A percentile compares a stretch with the other conserved stretches of the same genome.
Evolutionary conservation across 1,140 invertebrate species (phyloP).

Genomic region (Brachionus koreanus): DNA sequence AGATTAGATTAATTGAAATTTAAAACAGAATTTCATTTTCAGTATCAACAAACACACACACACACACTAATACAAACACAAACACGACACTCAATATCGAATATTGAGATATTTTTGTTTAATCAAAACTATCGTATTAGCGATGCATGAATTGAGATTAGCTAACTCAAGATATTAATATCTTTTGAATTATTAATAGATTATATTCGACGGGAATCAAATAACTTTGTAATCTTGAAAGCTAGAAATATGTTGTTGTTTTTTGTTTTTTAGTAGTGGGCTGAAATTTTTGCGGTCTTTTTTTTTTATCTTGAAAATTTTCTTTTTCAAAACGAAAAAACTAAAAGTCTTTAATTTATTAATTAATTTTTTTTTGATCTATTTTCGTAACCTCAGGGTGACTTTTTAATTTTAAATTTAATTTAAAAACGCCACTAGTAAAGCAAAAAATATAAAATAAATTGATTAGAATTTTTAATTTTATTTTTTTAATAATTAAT

Average conservation of each 20-base stretch:
- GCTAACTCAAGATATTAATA: neutral
- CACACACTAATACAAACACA: neutral
- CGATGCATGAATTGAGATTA: neutral
- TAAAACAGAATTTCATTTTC: constrained; percentile 10
- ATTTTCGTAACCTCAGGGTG: neutral
- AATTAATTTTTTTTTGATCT: neutral
- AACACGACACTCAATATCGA: neutral
- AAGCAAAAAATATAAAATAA: neutral
- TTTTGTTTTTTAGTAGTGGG: neutral
- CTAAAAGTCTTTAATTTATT: too few species aligned
- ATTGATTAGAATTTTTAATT: too few species aligned
- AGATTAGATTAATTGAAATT: constrained; percentile 13
- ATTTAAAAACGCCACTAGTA: neutral
- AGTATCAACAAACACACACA: neutral
- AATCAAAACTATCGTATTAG: neutral
- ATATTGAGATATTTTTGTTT: neutral
- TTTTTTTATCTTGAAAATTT: neutral
- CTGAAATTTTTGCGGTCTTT: neutral
- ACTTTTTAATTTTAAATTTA: neutral
- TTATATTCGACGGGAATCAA: neutral
- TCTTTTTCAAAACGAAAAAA: neutral
- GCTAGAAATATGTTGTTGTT: neutral
- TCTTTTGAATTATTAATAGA: neutral
- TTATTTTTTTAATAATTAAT: too few species aligned
- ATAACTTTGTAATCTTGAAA: neutral